These are phyloP conservation scores for Gobio occitaniae DNA, from an alignment of 2,797 vertebrate species.

Conservation along the genomic window DNA sequence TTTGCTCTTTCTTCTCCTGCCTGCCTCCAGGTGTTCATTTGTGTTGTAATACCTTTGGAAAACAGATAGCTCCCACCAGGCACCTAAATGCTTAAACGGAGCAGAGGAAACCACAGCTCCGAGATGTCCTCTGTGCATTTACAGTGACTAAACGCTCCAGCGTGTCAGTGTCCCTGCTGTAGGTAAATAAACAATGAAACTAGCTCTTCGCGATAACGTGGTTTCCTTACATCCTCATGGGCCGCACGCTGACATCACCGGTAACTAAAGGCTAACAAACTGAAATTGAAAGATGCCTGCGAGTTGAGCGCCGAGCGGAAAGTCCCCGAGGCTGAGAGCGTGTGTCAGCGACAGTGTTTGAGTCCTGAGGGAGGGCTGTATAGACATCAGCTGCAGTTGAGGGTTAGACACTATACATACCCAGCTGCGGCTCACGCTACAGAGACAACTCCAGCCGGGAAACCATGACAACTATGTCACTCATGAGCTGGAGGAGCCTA, in stretches of 20 bases:
- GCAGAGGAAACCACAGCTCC: constrained; percentile 1
- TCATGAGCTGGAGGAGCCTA: constrained; percentile 44
- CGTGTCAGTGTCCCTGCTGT: constrained; percentile 6
- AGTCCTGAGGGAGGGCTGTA: constrained; percentile 25
- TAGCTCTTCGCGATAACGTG: neutral
- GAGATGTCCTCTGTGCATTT: constrained; percentile 23
- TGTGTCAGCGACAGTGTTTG: constrained; percentile 1
- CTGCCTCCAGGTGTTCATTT: constrained; percentile 30
- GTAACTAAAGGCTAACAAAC: constrained; percentile 30
- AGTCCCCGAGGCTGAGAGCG: neutral
- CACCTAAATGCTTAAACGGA: constrained; percentile 15
- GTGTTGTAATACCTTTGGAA: constrained; percentile 27
- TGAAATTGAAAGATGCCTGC: constrained; percentile 2
- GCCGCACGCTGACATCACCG: neutral
- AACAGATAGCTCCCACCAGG: constrained; percentile 26
- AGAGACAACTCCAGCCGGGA: constrained; percentile 40
- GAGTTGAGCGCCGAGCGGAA: constrained; percentile 3
- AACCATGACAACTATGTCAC: constrained; percentile 52
- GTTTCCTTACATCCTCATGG: constrained; percentile 7
- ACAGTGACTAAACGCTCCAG: constrained; percentile 24
- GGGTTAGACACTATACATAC: constrained; percentile 23
- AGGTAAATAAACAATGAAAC: constrained; percentile 50
- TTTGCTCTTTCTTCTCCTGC: constrained; percentile 15
- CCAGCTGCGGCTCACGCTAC: constrained; percentile 33
- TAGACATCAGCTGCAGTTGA: constrained; percentile 38